These are phyloP conservation scores for Leucoptera coffeella DNA, from an alignment of 2,888 invertebrate species.

Conservation along the genomic window DNA sequence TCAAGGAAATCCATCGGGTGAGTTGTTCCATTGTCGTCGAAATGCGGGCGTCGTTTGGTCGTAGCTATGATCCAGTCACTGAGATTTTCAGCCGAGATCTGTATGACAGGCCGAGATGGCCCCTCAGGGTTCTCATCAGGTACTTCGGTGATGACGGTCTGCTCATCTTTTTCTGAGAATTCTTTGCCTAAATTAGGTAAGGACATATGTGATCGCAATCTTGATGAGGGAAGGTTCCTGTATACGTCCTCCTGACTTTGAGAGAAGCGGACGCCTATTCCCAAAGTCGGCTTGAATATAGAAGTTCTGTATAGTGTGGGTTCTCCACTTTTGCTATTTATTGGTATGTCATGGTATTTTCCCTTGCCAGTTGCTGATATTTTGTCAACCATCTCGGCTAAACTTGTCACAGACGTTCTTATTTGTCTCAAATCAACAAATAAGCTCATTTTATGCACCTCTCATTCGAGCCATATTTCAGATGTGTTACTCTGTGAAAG, in stretches of 20 bases:
- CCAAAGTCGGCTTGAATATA: conserved; percentile 34
- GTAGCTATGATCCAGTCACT: conserved; percentile 37
- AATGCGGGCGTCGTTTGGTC: conserved; percentile 32
- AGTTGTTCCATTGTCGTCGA: conserved; percentile 32
- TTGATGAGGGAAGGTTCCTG: conserved; percentile 35
- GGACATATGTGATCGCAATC: conserved; percentile 42
- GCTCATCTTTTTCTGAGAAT: too few relatives aligned
- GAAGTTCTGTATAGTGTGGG: conserved; percentile 20
- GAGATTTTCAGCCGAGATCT: conserved; percentile 27
- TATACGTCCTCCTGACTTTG: conserved; percentile 40
- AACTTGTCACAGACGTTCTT: conserved; percentile 39
- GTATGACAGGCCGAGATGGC: conserved; percentile 14
- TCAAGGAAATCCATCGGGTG: conserved; percentile 45
- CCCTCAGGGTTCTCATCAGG: conserved; percentile 21
- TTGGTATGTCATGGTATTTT: conserved; percentile 18
- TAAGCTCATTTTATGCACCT: too few relatives aligned
- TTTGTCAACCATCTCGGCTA: conserved; percentile 45
- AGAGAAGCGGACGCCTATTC: conserved; percentile 40
- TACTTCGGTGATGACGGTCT: conserved; percentile 30
- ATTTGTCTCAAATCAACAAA: conserved; percentile 45
- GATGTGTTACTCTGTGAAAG: too few relatives aligned
- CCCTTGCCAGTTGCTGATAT: conserved; percentile 22
- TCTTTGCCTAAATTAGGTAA: conserved; percentile 41
- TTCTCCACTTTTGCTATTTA: conserved; percentile 18
- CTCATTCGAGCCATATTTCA: too few relatives aligned